Evolutionary conservation across 53 echinoderm and acorn worm genomes (phyloP).

Genomic region (Holothuria leucospilota): DNA sequence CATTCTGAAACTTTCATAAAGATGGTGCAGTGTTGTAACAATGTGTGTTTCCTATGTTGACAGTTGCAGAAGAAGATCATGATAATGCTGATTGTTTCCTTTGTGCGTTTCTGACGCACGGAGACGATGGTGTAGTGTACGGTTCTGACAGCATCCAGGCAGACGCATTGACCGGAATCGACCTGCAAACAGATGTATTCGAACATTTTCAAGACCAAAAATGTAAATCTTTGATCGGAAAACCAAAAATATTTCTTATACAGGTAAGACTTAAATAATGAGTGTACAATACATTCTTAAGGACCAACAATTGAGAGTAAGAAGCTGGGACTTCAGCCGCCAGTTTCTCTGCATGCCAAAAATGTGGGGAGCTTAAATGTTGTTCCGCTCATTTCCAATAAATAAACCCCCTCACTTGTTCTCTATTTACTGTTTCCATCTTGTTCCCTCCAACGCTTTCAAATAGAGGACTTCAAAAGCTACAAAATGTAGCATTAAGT

Average conservation of each 20-base stretch:
- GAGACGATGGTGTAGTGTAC: conserved; percentile 86
- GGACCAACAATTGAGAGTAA: too few species aligned
- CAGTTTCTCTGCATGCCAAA: neutral
- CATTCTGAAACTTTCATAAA: too few species aligned
- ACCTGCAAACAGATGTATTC: conserved; percentile 64
- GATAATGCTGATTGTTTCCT: conserved; percentile 72
- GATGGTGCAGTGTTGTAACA: too few species aligned
- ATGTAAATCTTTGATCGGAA: conserved; percentile 80
- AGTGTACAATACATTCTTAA: too few species aligned
- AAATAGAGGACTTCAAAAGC: too few species aligned
- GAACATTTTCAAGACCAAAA: conserved; percentile 83
- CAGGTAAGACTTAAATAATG: conserved; percentile 58
- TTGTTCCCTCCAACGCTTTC: too few species aligned
- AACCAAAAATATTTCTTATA: conserved; percentile 88
- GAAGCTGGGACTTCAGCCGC: neutral
- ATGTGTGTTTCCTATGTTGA: too few species aligned
- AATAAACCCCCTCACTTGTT: neutral
- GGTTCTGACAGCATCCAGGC: conserved; percentile 74
- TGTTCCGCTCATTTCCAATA: neutral
- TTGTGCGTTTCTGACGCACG: conserved; percentile 84
- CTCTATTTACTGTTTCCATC: too few species aligned
- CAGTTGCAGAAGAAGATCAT: conserved; percentile 75
- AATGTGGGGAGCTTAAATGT: neutral
- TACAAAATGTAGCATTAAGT: too few species aligned
- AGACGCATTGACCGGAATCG: conserved; percentile 4